These are phyloP conservation scores for Panthera uncia DNA, from an alignment of 2,113 vertebrate genomes.

Conservation along the genomic window DNA sequence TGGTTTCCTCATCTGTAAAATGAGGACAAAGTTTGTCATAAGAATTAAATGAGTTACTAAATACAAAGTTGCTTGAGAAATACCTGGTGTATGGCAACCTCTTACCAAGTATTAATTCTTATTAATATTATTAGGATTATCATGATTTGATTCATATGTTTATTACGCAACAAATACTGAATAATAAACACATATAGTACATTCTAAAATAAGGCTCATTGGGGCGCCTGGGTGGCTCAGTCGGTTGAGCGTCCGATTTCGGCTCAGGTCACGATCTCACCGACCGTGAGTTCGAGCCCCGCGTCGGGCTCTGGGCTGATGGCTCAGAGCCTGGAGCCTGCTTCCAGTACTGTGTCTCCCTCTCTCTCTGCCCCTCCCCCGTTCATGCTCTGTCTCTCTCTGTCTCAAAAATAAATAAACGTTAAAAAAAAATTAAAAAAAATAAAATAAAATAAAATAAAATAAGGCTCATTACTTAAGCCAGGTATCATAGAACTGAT, in stretches of 20 bases:
- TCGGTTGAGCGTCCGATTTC: too few relatives aligned
- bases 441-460: too few relatives aligned
- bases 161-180: neutral
- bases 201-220: conserved; percentile 5
- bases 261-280: too few relatives aligned
- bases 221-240: too few relatives aligned
- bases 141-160: neutral
- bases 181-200: neutral
- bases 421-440: too few relatives aligned
- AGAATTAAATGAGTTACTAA: neutral
- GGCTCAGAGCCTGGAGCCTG: too few relatives aligned
- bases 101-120: neutral
- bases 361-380: too few relatives aligned
- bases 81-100: neutral
- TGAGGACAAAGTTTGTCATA: neutral
- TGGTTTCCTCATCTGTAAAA: neutral
- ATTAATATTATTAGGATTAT: neutral
- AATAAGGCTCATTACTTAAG: neutral
- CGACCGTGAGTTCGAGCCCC: too few relatives aligned
- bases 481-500: neutral
- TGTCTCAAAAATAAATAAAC: too few relatives aligned
- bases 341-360: too few relatives aligned
- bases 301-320: too few relatives aligned
- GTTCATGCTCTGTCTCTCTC: too few relatives aligned
- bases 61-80: neutral